A percentile compares a stretch with the other conserved stretches of the same genome.
These are phyloP conservation scores for Grapholita molesta DNA, from an alignment of 1,140 invertebrate genomes.

Conservation along the genomic window DNA sequence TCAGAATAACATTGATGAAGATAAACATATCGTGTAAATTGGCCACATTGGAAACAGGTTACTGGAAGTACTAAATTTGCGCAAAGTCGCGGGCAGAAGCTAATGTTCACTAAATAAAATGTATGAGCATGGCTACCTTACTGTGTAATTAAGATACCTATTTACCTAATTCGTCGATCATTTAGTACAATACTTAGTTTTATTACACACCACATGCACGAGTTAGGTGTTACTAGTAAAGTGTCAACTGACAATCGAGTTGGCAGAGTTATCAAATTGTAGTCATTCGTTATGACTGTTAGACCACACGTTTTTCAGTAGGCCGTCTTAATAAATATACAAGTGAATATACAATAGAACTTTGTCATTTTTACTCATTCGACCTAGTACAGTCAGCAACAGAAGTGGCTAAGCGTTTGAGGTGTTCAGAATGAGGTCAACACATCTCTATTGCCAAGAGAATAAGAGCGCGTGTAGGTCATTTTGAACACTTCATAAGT, in stretches of 20 bases:
- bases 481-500: no score
- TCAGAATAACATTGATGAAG: no score
- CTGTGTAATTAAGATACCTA: background rate
- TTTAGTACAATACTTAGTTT: constrained; percentile 9
- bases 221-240: constrained; percentile 28
- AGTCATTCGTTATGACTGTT: background rate
- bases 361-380: background rate
- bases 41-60: no score
- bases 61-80: background rate
- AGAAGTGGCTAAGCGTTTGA: no score
- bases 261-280: background rate
- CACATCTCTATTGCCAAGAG: no score
- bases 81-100: background rate
- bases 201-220: constrained; percentile 41
- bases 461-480: no score
- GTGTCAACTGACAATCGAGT: background rate
- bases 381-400: no score
- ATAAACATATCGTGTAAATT: no score
- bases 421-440: no score
- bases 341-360: background rate
- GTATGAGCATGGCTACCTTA: background rate
- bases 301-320: background rate
- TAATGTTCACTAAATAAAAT: background rate
- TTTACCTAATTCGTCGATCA: background rate
- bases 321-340: background rate